A percentile compares a stretch with the other conserved stretches of the same genome.
These are phyloP conservation scores for Elanus axillaris DNA, from an alignment of 2,113 vertebrate species.

Conservation along the genomic window DNA sequence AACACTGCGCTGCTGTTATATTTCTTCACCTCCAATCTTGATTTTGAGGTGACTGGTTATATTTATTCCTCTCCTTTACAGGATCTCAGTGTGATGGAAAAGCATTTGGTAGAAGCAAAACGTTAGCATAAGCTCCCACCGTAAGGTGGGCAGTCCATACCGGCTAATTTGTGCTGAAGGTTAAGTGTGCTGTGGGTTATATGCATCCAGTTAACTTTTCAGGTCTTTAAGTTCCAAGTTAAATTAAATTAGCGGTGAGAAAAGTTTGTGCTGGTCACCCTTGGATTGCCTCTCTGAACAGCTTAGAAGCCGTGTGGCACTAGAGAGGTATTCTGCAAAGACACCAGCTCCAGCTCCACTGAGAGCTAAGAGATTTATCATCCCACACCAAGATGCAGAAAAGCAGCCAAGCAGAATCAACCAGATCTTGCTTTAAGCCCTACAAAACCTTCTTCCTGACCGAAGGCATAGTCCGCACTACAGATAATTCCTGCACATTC, in stretches of 20 bases:
- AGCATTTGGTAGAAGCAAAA: slow-evolving; percentile 23
- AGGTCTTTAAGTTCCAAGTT: background rate
- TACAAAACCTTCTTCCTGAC: background rate
- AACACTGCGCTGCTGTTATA: slow-evolving; percentile 48
- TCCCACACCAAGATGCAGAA: background rate
- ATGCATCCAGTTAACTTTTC: background rate
- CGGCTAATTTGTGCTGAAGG: background rate
- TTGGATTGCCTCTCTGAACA: background rate
- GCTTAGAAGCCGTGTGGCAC: background rate
- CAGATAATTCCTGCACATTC: background rate
- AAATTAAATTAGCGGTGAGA: background rate
- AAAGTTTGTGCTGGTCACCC: background rate
- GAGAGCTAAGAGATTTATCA: background rate
- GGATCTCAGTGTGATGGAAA: slow-evolving; percentile 34
- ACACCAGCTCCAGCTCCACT: background rate
- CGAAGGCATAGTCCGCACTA: background rate
- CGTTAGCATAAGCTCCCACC: background rate
- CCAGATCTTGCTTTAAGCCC: background rate
- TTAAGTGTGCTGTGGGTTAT: background rate
- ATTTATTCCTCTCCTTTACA: slow-evolving; percentile 61
- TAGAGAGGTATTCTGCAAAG: background rate
- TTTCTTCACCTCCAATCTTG: slow-evolving; percentile 65
- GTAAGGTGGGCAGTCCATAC: background rate
- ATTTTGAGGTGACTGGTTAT: slow-evolving; percentile 62
- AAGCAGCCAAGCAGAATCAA: background rate